Evolutionary conservation across 1,140 invertebrate species (phyloP).

Genomic region (Ceratosolen solmsi): DNA sequence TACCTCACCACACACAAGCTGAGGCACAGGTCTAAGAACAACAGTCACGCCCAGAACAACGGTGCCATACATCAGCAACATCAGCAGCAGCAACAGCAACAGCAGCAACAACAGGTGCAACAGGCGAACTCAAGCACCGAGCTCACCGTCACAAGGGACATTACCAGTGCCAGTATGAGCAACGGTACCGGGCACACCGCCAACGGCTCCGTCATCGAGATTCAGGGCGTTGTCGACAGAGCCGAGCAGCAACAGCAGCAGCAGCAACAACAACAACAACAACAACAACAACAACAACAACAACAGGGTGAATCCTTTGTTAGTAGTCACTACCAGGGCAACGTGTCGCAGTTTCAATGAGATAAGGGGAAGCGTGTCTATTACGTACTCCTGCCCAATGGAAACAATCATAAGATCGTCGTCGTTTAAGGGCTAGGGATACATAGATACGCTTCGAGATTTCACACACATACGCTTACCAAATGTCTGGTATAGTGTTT

Average conservation of each 20-base stretch:
- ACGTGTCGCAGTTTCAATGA: conserved; percentile 72
- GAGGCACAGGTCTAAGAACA: conserved; percentile 70
- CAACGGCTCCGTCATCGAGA: conserved; percentile 64
- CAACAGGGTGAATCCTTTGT: conserved; percentile 57
- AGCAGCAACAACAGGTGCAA: conserved; percentile 51
- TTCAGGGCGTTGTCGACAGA: conserved; percentile 67
- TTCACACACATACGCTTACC: conserved; percentile 1
- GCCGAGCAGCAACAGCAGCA: conserved; percentile 56
- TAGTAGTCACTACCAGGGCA: conserved; percentile 67
- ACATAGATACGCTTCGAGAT: conserved; percentile 57
- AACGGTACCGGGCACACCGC: conserved; percentile 60
- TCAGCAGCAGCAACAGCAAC: conserved; percentile 49
- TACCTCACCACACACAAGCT: conserved; percentile 73
- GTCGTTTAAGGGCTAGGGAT: conserved; percentile 64
- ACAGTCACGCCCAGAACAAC: conserved; percentile 50
- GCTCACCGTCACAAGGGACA: conserved; percentile 48
- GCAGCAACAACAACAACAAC: conserved; percentile 41
- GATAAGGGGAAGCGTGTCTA: conserved; percentile 73
- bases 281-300: conserved; percentile 50
- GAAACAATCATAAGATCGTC: conserved; percentile 71
- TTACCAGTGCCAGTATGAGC: conserved; percentile 54
- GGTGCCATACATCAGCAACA: conserved; percentile 51
- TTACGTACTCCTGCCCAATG: conserved; percentile 72
- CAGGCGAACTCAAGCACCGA: conserved; percentile 47
- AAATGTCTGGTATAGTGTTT: conserved; percentile 49